A percentile compares a stretch with the other conserved stretches of the same genome.
Evolutionary conservation across 1,140 invertebrate species (phyloP).

Genomic region (Micrasema minimum): DNA sequence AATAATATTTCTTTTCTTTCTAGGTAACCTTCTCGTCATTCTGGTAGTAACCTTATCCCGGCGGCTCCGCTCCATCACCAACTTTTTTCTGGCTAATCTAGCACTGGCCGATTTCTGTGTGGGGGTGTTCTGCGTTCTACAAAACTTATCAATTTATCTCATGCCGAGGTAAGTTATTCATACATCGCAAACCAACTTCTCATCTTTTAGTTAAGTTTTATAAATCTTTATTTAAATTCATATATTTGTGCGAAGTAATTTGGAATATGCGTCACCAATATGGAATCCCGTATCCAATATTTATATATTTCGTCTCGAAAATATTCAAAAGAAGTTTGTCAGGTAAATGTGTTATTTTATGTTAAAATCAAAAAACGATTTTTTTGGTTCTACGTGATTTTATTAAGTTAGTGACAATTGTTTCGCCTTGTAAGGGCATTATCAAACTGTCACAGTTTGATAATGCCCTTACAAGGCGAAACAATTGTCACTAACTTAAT

Average conservation of each 20-base stretch:
- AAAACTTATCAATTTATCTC: slow-evolving; percentile 82
- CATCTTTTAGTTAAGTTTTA: background rate
- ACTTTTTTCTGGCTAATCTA: slow-evolving; percentile 86
- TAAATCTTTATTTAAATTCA: background rate
- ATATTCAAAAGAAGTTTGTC: too few species aligned
- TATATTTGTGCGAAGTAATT: slow-evolving; percentile 1
- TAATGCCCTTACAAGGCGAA: too few species aligned
- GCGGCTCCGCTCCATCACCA: slow-evolving; percentile 81
- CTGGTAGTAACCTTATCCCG: slow-evolving; percentile 82
- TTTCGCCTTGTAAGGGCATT: too few species aligned
- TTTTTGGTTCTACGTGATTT: too few species aligned
- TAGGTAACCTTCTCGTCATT: slow-evolving; percentile 87
- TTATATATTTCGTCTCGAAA: too few species aligned
- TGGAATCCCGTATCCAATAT: too few species aligned
- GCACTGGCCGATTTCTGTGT: slow-evolving; percentile 87
- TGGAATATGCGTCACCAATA: background rate
- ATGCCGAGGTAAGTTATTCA: slow-evolving; percentile 71
- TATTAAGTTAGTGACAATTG: too few species aligned
- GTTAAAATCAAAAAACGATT: too few species aligned
- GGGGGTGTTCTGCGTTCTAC: slow-evolving; percentile 86
- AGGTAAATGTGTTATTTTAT: too few species aligned
- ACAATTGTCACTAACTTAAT: too few species aligned
- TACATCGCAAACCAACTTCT: background rate
- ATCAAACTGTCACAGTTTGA: too few species aligned
- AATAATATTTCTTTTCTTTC: too few species aligned